Base-by-base conservation (phyloP, 2,113 vertebrate species). In the Aldabrachelys gigantea region DNA sequence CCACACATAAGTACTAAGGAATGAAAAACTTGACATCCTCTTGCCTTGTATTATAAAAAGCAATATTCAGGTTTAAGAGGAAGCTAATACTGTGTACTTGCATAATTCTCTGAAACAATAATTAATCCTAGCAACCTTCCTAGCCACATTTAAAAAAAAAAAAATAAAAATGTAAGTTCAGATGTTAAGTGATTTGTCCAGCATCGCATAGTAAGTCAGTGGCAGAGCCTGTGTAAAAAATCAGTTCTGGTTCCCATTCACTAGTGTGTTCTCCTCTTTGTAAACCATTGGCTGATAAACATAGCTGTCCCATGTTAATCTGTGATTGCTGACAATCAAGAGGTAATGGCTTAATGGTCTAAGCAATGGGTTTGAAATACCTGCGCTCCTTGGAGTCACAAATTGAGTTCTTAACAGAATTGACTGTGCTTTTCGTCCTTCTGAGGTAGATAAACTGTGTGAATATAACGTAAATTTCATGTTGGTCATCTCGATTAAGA, bases 91-190 rank as follows among this genome's bases (percentile, higher is more conserved):
- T 80, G 38, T 29, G 6, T 84, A 16, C 35, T 49, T 53, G n/a
- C 10, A 3, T n/a, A n/a, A 47, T 4, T 25, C 35, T 13, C 50
- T 49, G 57, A 62, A 83, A 65, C 29, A 2, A 0, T 47, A 10
- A 76, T n/a, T 54, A 24, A 4, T 78, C 29, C 52, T 44, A 0
- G 1, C 0, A 4, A 22, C 31, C 5, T 44, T 3, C 1, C 17
- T 35, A 14, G 22, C 59, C 29, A 57, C 83, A 10, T 16, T 4
- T 65, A n/a, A 65, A n/a, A 65, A 35, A 65, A 54, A 53, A n/a
- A 65, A 69, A 4, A 69, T 21, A 38, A 69, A 69, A 38, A 69
- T 4, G n/a, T 35, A 10, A 21, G 17, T 69, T 38, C 35, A 69
- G 17, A n/a, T 19, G 35, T 38, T 10, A 62, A 62, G 16, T n/a